These are phyloP conservation scores for Hoplias malabaricus DNA, from an alignment of 2,113 vertebrate genomes.

Conservation along the genomic window DNA sequence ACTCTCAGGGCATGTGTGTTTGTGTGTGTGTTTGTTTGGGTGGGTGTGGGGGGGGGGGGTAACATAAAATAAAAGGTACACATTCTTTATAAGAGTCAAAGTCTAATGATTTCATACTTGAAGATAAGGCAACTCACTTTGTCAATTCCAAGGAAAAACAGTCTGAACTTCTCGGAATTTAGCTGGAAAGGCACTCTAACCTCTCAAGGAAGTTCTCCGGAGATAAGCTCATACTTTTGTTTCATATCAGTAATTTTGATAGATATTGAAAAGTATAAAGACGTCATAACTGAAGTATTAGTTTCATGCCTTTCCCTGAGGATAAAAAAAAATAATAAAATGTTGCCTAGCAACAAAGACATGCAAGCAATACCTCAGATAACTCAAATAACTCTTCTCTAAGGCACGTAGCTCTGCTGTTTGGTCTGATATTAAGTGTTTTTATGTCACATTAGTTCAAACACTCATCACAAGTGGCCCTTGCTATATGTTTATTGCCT, in stretches of 20 bases:
- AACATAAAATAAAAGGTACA: too few relatives aligned
- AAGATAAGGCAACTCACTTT: neutral
- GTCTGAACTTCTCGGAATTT: neutral
- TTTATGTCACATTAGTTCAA: too few relatives aligned
- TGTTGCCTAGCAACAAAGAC: neutral
- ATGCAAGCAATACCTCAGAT: conserved; percentile 13
- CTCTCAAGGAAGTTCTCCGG: neutral
- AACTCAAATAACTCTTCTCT: too few relatives aligned
- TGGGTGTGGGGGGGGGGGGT: too few relatives aligned
- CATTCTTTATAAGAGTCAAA: neutral
- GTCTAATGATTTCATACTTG: neutral
- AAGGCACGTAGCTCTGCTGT: too few relatives aligned
- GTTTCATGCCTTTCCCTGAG: neutral
- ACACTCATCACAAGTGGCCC: too few relatives aligned
- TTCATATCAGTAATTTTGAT: neutral
- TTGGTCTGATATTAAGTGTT: too few relatives aligned
- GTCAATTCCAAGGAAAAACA: neutral
- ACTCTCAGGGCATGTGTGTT: too few relatives aligned
- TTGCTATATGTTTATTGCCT: too few relatives aligned
- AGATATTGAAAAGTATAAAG: neutral
- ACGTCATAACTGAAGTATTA: neutral
- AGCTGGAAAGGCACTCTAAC: neutral
- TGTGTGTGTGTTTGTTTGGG: too few relatives aligned
- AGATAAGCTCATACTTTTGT: neutral
- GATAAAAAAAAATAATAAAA: too few relatives aligned